These are phyloP conservation scores for Tylochromis polylepis DNA, from an alignment of 2,113 vertebrate genomes.

Conservation along the genomic window DNA sequence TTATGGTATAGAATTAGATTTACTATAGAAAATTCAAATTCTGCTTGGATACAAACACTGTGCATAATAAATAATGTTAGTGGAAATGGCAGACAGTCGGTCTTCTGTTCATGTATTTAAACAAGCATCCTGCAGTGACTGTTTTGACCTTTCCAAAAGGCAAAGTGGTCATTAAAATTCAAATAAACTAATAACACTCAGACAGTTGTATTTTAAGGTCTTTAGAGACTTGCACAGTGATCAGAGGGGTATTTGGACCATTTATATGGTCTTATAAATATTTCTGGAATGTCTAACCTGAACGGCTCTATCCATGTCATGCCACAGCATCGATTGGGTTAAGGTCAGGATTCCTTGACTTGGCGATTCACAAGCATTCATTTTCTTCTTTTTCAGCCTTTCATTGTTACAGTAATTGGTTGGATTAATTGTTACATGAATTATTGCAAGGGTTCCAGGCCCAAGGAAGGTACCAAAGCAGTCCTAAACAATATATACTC, in stretches of 20 bases:
- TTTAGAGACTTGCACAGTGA: not conserved
- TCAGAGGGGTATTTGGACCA: not conserved
- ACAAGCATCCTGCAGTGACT: not conserved
- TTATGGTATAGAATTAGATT: not conserved
- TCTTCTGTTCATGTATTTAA: not conserved
- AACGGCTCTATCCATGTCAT: not conserved
- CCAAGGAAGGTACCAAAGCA: not conserved
- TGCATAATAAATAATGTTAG: not conserved
- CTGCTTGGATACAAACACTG: not conserved
- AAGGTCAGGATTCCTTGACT: not conserved
- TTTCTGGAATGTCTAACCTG: not conserved
- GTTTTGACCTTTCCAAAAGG: not conserved
- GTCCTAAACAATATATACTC: accelerated
- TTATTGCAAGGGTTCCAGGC: not conserved
- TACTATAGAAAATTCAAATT: not conserved
- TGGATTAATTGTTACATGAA: not conserved
- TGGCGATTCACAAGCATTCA: accelerated
- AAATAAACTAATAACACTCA: not conserved
- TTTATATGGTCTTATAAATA: not conserved
- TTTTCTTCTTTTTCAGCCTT: not conserved
- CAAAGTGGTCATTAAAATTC: not conserved
- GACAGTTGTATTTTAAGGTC: not conserved
- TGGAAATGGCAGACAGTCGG: not conserved
- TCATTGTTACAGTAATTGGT: not conserved
- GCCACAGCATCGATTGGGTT: not conserved